Evolutionary conservation across 2,888 invertebrate species (phyloP).

Genomic region (Alitta virens): DNA sequence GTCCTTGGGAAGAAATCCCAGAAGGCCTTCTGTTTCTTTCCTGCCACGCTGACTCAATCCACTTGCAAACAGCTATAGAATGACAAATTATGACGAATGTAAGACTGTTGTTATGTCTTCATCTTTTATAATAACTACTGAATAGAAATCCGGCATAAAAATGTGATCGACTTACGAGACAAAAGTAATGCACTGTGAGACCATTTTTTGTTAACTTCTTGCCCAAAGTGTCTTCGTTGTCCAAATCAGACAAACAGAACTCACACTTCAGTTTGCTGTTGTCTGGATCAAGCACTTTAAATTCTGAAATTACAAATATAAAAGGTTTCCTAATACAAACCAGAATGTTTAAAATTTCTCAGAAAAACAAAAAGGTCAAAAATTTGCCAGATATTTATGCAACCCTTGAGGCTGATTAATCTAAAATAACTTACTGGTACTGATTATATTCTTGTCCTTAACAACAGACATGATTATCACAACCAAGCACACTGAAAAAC

Average conservation of each 20-base stretch:
- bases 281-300: too few relatives aligned
- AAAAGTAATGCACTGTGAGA: slow-evolving; percentile 72
- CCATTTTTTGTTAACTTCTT: slow-evolving; percentile 53
- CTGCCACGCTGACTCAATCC: slow-evolving; percentile 47
- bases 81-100: slow-evolving; percentile 24
- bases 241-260: slow-evolving; percentile 19
- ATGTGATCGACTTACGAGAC: slow-evolving; percentile 64
- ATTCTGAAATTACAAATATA: slow-evolving; percentile 32
- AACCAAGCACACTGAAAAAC: too few relatives aligned
- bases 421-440: too few relatives aligned
- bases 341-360: not conserved
- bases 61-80: slow-evolving; percentile 54
- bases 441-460: too few relatives aligned
- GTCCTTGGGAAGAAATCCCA: slow-evolving; percentile 72
- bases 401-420: too few relatives aligned
- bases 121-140: too few relatives aligned
- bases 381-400: too few relatives aligned
- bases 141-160: too few relatives aligned
- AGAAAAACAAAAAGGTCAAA: too few relatives aligned
- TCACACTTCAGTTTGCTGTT: not conserved
- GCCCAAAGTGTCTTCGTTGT: slow-evolving; percentile 42
- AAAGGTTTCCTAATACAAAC: not conserved
- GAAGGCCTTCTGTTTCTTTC: slow-evolving; percentile 65
- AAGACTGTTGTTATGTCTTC: too few relatives aligned
- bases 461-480: too few relatives aligned